phyloP scores from a whole-genome alignment of 2,888 invertebrate genomes.

The Priocnemis perturbator region DNA sequence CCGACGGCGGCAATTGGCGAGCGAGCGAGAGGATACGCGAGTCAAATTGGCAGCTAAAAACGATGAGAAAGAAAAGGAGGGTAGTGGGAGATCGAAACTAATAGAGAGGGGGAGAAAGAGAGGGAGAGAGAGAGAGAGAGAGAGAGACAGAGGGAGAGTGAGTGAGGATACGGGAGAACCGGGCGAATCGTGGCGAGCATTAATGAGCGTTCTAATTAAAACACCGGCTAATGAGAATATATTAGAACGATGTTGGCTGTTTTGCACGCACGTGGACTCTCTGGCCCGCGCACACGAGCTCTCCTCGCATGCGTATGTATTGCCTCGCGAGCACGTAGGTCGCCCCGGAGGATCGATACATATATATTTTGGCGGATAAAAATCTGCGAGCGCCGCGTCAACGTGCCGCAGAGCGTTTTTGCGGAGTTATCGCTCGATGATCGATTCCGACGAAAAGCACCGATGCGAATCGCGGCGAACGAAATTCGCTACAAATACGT shows the following conservation, averaged over 20 bases:
- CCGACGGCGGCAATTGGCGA: conserved; percentile 11
- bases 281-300: conserved; percentile 19
- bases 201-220: conserved; percentile 71
- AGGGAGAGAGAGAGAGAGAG: conserved; percentile 1
- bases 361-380: conserved; percentile 33
- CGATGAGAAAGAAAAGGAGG: neutral
- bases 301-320: conserved; percentile 10
- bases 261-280: conserved; percentile 57
- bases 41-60: neutral
- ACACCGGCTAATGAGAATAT: conserved; percentile 70
- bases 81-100: conserved; percentile 3
- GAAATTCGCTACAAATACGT: neutral
- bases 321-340: conserved; percentile 23
- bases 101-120: conserved; percentile 5
- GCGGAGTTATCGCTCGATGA: too few relatives aligned
- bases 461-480: neutral
- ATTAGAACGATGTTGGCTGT: conserved; percentile 65
- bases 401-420: neutral
- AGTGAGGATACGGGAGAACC: conserved; percentile 29
- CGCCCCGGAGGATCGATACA: conserved; percentile 40
- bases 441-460: neutral
- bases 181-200: conserved; percentile 58
- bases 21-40: conserved; percentile 2
- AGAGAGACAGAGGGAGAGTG: neutral
- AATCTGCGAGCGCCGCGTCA: conserved; percentile 30